Conservation (phyloP, 1,140 invertebrate species). For the fruit fly (Drosophila melanogaster) region DNA sequence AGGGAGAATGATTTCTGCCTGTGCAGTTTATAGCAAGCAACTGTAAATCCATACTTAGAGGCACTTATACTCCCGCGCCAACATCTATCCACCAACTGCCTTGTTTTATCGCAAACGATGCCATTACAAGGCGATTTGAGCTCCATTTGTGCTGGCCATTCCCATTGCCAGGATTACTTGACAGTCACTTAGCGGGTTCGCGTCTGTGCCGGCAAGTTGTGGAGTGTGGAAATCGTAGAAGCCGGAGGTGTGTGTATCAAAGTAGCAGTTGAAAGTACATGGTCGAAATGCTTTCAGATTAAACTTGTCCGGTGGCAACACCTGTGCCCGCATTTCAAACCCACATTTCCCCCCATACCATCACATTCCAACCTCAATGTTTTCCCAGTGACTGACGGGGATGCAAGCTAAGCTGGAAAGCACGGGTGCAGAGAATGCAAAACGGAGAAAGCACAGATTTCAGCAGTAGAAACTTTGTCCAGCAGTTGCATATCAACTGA, state of each 20-base stretch:
- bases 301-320: conserved; percentile 54
- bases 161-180: conserved; percentile 57
- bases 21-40: conserved; percentile 20
- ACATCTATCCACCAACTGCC: conserved; percentile 3
- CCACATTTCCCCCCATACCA: not conserved
- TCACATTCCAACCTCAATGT: not conserved
- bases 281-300: conserved; percentile 53
- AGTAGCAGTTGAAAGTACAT: conserved; percentile 48
- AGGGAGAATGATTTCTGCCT: conserved; percentile 2
- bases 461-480: conserved; percentile 36
- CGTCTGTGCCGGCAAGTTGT: conserved; percentile 11
- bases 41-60: conserved; percentile 36
- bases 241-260: conserved; percentile 44
- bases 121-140: conserved; percentile 70
- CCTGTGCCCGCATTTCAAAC: conserved; percentile 30
- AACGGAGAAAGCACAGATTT: conserved; percentile 30
- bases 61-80: conserved; percentile 2
- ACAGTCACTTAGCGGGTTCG: conserved; percentile 63
- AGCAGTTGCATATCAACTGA: conserved; percentile 20
- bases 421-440: conserved; percentile 21
- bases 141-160: conserved; percentile 60
- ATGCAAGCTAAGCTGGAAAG: not conserved
- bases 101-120: conserved; percentile 61
- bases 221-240: conserved; percentile 7
- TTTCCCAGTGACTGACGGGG: conserved; percentile 40